Conservation (phyloP, 2,113 vertebrate species). For the Ptilorrhoa leucosticta region DNA sequence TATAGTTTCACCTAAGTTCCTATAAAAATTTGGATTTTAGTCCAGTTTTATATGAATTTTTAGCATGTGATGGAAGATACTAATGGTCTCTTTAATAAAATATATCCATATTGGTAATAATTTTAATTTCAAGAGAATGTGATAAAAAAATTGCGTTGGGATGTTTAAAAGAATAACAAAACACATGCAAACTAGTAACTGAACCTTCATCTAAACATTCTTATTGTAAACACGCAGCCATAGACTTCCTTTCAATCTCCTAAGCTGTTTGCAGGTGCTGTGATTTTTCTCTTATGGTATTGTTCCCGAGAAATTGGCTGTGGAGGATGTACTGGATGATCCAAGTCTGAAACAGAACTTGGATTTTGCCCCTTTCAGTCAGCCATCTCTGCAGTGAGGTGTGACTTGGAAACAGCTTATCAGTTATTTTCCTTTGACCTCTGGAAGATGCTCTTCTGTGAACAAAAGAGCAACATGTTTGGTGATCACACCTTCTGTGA, state of each 20-base stretch:
- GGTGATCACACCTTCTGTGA: not conserved
- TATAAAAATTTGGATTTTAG: not conserved
- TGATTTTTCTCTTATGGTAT: not conserved
- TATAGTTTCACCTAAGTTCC: not conserved
- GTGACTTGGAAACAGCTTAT: not conserved
- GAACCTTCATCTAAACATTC: not conserved
- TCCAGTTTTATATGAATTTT: not conserved
- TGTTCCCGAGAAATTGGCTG: not conserved
- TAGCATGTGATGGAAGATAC: not conserved
- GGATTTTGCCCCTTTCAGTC: not conserved
- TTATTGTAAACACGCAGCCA: not conserved
- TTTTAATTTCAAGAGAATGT: not conserved
- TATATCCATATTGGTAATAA: accelerated
- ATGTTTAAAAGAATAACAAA: not conserved
- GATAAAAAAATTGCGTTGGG: not conserved
- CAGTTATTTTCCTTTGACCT: not conserved
- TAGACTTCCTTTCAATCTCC: not conserved
- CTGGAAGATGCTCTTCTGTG: not conserved
- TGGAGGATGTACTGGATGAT: not conserved
- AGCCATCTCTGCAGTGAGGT: not conserved
- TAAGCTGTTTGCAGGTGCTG: not conserved
- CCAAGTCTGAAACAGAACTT: not conserved
- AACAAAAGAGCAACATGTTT: not conserved
- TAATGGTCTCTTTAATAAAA: not conserved
- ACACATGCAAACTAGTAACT: not conserved